phyloP scores from a whole-genome alignment of 2,113 vertebrate genomes.

The Bambusicola thoracicus region DNA sequence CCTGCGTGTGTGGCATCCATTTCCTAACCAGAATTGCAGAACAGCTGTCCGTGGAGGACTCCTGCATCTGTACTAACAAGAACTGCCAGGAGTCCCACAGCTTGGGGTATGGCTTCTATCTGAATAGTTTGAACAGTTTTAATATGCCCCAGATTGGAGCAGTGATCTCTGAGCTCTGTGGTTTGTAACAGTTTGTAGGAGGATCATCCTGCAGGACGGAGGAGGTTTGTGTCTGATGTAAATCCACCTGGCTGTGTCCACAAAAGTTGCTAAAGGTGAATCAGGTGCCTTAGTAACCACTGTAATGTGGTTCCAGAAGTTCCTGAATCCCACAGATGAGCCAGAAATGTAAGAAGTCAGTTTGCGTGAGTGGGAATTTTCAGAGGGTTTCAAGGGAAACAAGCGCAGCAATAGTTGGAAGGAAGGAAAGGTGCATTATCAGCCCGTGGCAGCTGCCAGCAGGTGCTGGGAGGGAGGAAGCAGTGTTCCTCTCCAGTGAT shows the following conservation, averaged over 20 bases:
- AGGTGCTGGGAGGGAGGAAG: background rate
- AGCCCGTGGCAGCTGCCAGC: background rate
- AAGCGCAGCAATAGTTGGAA: background rate
- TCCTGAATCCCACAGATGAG: background rate
- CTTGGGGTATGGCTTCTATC: background rate
- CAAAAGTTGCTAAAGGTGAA: background rate
- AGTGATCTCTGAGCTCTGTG: background rate
- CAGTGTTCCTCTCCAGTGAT: background rate
- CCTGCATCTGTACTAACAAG: constrained; percentile 10
- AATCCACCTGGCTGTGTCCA: background rate
- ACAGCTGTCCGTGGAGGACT: constrained; percentile 37
- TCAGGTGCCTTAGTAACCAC: background rate
- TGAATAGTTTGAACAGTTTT: background rate
- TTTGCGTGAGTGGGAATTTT: background rate
- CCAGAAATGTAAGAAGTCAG: background rate
- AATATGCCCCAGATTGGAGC: background rate
- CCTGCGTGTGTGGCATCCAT: background rate
- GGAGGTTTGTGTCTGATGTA: background rate
- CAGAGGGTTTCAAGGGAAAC: background rate
- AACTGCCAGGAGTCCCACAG: background rate
- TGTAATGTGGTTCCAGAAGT: background rate
- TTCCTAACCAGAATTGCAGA: constrained; percentile 49
- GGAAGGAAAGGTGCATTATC: background rate
- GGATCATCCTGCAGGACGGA: background rate
- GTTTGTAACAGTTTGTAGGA: background rate